A percentile compares a stretch with the other conserved stretches of the same genome.
These are phyloP conservation scores for Tachina lurida DNA, from an alignment of 2,888 invertebrate species.

Conservation along the genomic window DNA sequence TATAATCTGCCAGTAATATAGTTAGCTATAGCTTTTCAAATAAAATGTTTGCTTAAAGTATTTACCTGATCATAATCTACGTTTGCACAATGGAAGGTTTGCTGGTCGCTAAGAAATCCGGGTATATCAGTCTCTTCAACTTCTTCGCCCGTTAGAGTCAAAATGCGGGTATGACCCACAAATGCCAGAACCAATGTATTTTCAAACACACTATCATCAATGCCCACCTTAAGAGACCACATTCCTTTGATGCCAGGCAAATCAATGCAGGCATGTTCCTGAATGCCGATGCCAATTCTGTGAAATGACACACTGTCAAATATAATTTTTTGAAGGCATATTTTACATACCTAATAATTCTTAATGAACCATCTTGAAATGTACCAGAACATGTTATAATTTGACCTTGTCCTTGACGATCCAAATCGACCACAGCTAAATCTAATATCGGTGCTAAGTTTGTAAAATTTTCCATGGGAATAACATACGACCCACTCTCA, in stretches of 20 bases:
- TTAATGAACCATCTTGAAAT: constrained; percentile 97
- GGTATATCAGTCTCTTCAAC: constrained; percentile 98
- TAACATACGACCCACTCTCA: constrained; percentile 94
- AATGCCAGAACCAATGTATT: constrained; percentile 97
- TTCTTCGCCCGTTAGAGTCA: constrained; percentile 96
- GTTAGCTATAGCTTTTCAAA: background rate
- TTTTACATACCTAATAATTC: constrained; percentile 88
- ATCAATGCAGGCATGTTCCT: constrained; percentile 98
- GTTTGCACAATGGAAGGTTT: constrained; percentile 97
- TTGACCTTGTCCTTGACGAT: constrained; percentile 98
- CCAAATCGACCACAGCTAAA: constrained; percentile 98
- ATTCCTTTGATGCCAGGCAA: constrained; percentile 98
- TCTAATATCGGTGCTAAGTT: constrained; percentile 99
- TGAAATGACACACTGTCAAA: background rate
- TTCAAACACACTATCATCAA: constrained; percentile 86
- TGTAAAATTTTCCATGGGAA: constrained; percentile 97
- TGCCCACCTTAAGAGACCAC: constrained; percentile 94
- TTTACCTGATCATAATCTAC: constrained; percentile 91
- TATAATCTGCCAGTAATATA: constrained; percentile 83
- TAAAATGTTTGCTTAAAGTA: constrained; percentile 7
- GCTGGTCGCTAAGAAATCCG: constrained; percentile 95
- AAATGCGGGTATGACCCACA: constrained; percentile 97
- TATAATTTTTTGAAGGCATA: background rate
- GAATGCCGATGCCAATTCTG: constrained; percentile 99
- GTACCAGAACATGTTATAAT: constrained; percentile 98